A percentile compares a stretch with the other conserved stretches of the same genome.
Conservation (phyloP, 2,113 vertebrate species). For the Panurus biarmicus region DNA sequence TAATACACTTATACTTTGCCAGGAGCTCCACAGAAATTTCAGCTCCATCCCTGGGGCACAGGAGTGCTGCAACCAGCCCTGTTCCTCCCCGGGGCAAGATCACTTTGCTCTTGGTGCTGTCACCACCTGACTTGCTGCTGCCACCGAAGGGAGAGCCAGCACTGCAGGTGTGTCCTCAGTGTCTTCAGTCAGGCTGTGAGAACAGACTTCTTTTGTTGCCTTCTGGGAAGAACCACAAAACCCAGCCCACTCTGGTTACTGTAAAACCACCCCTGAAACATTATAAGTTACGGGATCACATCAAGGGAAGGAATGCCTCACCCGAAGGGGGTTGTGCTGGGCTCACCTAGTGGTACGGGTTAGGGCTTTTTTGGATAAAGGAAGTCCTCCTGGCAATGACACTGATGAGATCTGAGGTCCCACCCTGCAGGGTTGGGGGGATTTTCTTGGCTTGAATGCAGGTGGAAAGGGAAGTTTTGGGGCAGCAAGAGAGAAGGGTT, state of each 20-base stretch:
- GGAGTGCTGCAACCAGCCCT: not conserved
- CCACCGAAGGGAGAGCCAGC: fast-evolving
- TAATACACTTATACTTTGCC: not conserved
- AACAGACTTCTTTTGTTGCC: not conserved
- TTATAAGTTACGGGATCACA: not conserved
- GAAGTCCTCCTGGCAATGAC: not conserved
- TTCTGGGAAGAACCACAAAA: not conserved
- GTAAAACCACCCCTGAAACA: not conserved
- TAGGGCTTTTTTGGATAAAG: not conserved
- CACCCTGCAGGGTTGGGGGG: not conserved
- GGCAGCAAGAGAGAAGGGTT: not conserved
- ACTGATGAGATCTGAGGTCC: not conserved
- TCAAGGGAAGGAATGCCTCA: not conserved
- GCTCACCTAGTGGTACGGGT: not conserved
- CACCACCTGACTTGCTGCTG: not conserved
- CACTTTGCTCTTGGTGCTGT: not conserved
- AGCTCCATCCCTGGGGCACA: not conserved
- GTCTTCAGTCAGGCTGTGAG: fast-evolving
- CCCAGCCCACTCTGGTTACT: not conserved
- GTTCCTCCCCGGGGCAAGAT: fast-evolving
- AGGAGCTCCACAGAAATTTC: not conserved
- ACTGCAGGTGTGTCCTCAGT: not conserved
- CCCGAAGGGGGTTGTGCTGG: not conserved
- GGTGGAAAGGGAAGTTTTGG: not conserved
- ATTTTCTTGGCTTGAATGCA: not conserved